These are phyloP conservation scores for Agrotis puta DNA, from an alignment of 2,888 invertebrate genomes.

Conservation along the genomic window DNA sequence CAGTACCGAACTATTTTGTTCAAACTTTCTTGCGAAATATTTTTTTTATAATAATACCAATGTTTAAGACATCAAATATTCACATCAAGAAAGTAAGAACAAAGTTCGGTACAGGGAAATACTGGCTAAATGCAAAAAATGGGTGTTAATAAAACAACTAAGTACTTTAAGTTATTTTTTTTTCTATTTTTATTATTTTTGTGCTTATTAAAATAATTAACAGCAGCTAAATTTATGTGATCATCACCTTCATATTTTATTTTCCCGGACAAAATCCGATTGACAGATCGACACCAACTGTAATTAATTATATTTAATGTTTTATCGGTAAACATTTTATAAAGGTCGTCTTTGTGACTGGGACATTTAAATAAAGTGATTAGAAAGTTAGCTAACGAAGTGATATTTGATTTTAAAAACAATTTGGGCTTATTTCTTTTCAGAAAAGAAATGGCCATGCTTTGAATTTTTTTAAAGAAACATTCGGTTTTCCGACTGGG, in stretches of 20 bases:
- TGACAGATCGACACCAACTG: constrained; percentile 44
- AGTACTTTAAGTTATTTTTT: no score
- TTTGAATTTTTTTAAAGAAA: constrained; percentile 29
- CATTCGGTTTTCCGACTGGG: constrained; percentile 12
- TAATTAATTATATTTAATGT: constrained; percentile 31
- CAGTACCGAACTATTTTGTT: constrained; percentile 1
- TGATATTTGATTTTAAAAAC: constrained; percentile 14
- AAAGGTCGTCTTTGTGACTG: constrained; percentile 22
- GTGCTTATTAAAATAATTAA: no score
- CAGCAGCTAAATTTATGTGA: constrained; percentile 2
- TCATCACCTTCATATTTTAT: constrained; percentile 8
- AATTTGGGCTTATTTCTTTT: constrained; percentile 14
- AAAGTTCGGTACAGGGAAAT: background rate
- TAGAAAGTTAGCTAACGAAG: constrained; percentile 7
- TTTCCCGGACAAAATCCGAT: constrained; percentile 3
- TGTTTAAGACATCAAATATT: background rate
- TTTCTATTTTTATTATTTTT: background rate
- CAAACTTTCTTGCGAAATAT: background rate
- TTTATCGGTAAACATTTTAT: constrained; percentile 28
- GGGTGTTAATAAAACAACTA: no score
- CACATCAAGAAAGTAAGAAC: constrained; percentile 1
- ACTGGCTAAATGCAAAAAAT: no score
- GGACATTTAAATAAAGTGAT: constrained; percentile 13
- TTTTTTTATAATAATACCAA: background rate
- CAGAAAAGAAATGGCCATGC: constrained; percentile 17